Evolutionary conservation across 2,888 invertebrate genomes (phyloP).

Genomic region (Cheilosia pagana): DNA sequence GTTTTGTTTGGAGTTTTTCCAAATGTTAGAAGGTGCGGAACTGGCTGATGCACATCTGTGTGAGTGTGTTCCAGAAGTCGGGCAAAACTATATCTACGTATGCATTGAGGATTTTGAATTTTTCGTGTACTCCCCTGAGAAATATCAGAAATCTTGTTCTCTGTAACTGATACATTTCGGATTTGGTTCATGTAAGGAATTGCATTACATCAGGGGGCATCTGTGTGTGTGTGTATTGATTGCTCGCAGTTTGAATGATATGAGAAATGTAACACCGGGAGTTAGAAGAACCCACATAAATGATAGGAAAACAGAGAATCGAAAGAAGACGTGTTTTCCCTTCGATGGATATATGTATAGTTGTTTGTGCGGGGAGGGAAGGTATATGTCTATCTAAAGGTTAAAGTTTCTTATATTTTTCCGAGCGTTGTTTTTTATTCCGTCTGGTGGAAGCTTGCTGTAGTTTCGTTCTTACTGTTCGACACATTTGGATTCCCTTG

Average conservation of each 20-base stretch:
- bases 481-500: conserved; percentile 58
- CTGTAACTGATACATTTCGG: conserved; percentile 44
- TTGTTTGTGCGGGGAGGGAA: too few relatives aligned
- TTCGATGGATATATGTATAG: background rate
- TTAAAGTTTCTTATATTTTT: conserved; percentile 31
- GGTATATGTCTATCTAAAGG: background rate
- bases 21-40: background rate
- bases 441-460: background rate
- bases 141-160: conserved; percentile 66
- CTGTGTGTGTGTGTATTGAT: conserved; percentile 49
- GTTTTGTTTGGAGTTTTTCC: conserved; percentile 21
- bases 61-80: background rate
- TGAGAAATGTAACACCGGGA: conserved; percentile 73
- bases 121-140: conserved; percentile 57
- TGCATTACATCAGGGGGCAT: conserved; percentile 29
- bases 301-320: conserved; percentile 42
- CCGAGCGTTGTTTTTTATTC: background rate
- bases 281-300: conserved; percentile 53
- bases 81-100: conserved; percentile 21
- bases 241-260: conserved; percentile 65
- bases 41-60: conserved; percentile 15
- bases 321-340: conserved; percentile 32
- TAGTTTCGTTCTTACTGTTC: conserved; percentile 31
- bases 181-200: conserved; percentile 17
- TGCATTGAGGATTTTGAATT: conserved; percentile 57